Evolutionary conservation across 2,113 vertebrate genomes (phyloP).

Genomic region (Hirundichthys speculiger): DNA sequence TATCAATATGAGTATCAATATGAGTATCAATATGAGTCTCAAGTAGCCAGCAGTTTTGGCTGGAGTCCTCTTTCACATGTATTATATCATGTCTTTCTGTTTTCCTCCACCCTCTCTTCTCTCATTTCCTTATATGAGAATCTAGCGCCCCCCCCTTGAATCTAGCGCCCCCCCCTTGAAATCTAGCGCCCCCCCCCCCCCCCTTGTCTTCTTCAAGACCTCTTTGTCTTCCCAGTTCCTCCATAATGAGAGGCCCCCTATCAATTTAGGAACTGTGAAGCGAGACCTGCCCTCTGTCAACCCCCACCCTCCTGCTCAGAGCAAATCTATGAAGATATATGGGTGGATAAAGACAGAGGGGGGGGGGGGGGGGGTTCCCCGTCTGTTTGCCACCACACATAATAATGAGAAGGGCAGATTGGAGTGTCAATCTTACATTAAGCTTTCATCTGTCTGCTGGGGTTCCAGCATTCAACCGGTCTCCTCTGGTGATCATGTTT

Average conservation of each 20-base stretch:
- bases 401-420: constrained; percentile 59
- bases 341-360: constrained; percentile 60
- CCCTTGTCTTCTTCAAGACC: constrained; percentile 27
- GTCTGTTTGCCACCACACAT: constrained; percentile 70
- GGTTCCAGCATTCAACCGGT: no score
- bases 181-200: no score
- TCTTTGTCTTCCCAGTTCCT: constrained; percentile 68
- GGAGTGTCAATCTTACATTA: constrained; percentile 65
- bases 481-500: no score
- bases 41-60: no score
- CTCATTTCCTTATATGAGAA: constrained; percentile 44
- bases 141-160: constrained; percentile 32
- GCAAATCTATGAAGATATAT: constrained; percentile 53
- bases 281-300: constrained; percentile 55
- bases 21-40: no score
- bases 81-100: constrained; percentile 40
- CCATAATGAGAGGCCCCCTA: constrained; percentile 62
- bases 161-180: no score
- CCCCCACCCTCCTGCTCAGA: not conserved
- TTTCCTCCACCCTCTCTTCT: constrained; percentile 29
- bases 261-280: constrained; percentile 77
- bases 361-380: constrained; percentile 28
- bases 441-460: constrained; percentile 52
- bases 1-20: no score
- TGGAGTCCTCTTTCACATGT: constrained; percentile 17